These are phyloP conservation scores for Spatula clypeata DNA, from an alignment of 2,797 vertebrate genomes.

Conservation along the genomic window DNA sequence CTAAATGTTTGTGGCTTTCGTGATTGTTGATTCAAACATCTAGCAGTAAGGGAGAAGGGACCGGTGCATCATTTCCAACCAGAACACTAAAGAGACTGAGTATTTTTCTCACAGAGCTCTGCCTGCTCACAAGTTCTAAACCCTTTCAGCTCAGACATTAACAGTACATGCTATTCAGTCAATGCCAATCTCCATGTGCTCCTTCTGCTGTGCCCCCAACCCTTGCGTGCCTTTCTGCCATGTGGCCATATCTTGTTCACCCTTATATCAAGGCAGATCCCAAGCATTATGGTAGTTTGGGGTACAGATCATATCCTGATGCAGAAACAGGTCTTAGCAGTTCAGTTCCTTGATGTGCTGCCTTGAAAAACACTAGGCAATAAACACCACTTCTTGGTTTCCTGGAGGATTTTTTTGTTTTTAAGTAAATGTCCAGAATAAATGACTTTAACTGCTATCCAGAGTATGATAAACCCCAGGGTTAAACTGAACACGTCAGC, in stretches of 20 bases:
- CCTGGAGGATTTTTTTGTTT: not conserved
- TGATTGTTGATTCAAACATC: not conserved
- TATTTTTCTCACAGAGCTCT: not conserved
- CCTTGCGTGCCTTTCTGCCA: not conserved
- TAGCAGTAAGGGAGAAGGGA: not conserved
- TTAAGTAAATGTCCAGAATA: not conserved
- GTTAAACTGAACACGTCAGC: not conserved
- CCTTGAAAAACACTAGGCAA: not conserved
- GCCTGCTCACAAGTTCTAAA: not conserved
- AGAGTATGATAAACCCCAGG: not conserved
- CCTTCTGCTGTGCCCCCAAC: not conserved
- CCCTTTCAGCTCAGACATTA: not conserved
- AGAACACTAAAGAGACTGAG: not conserved
- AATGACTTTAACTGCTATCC: not conserved
- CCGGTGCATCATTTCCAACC: not conserved
- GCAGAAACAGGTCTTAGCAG: not conserved
- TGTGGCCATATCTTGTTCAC: not conserved
- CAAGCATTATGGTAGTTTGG: not conserved
- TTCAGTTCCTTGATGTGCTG: not conserved
- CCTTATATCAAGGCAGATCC: not conserved
- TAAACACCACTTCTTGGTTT: not conserved
- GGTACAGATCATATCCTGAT: not conserved
- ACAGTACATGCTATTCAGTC: not conserved
- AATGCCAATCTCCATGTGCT: accelerated
- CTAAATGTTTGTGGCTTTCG: not conserved